phyloP scores from a whole-genome alignment of 2,888 invertebrate genomes.

The Nebria brevicollis region DNA sequence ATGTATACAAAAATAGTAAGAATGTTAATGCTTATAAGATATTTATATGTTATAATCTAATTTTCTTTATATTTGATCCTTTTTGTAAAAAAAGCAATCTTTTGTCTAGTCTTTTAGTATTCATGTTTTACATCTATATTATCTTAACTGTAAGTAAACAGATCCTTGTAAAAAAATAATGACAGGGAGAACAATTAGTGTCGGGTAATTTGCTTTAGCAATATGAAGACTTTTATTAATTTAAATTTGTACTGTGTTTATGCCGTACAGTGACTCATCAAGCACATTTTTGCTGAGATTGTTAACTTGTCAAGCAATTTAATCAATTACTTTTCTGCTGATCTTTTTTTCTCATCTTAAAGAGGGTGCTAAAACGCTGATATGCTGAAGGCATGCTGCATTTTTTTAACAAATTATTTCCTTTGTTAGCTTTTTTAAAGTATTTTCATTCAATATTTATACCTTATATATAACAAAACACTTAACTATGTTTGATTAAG shows the following conservation, averaged over 20 bases:
- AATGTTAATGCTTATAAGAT: too few species aligned
- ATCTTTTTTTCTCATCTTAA: background rate
- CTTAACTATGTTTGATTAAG: background rate
- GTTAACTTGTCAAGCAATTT: background rate
- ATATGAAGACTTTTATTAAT: background rate
- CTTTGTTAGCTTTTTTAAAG: background rate
- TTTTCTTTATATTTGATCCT: too few species aligned
- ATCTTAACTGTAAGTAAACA: background rate
- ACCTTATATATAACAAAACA: background rate
- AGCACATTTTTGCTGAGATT: background rate
- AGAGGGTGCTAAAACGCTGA: background rate
- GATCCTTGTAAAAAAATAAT: background rate
- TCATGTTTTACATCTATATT: background rate
- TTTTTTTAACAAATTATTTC: background rate
- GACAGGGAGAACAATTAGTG: background rate
- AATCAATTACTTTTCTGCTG: conserved; percentile 1
- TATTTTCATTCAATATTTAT: background rate
- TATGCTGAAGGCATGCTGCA: background rate
- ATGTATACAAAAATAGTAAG: too few species aligned
- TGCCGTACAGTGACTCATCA: background rate
- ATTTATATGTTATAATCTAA: too few species aligned
- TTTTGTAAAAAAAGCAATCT: too few species aligned
- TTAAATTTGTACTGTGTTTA: background rate
- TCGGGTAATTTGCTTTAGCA: background rate
- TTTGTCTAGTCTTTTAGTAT: background rate